Percentiles rank a stretch among this genome's conserved stretches.
Conservation (phyloP, 2,888 invertebrate species). For the Blomia tropicalis region DNA sequence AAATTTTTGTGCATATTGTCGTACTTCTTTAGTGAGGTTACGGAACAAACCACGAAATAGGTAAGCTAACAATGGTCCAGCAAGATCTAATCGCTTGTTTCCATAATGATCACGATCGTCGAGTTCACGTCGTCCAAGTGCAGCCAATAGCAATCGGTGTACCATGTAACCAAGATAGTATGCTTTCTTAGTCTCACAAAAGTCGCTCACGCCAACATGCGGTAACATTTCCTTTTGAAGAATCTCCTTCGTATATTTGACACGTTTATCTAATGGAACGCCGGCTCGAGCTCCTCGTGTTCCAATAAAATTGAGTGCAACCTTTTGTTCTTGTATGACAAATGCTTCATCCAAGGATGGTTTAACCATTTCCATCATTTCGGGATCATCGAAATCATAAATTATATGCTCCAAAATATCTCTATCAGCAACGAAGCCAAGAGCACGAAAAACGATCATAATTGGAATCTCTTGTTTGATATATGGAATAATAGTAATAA, state of each 20-base stretch:
- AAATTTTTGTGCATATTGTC: constrained; percentile 96
- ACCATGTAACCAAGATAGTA: constrained; percentile 84
- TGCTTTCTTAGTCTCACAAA: constrained; percentile 98
- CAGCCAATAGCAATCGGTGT: constrained; percentile 78
- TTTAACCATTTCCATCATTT: constrained; percentile 99
- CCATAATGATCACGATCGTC: constrained; percentile 99
- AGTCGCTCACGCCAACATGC: constrained; percentile 96
- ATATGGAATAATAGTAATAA: constrained; percentile 92
- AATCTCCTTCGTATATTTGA: constrained; percentile 98
- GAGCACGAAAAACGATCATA: constrained; percentile 97
- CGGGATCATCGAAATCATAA: constrained; percentile 98
- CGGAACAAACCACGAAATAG: constrained; percentile 90
- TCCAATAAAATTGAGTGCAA: constrained; percentile 95
- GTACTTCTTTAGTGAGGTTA: constrained; percentile 87
- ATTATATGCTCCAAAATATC: constrained; percentile 99
- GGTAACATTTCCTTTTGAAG: constrained; percentile 99
- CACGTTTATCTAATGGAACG: constrained; percentile 94
- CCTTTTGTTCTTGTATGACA: constrained; percentile 97
- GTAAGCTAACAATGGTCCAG: constrained; percentile 89
- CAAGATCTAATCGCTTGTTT: constrained; percentile 91
- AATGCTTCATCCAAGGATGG: constrained; percentile 98
- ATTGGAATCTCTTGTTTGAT: constrained; percentile 99
- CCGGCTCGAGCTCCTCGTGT: constrained; percentile 91
- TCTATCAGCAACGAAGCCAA: constrained; percentile 96
- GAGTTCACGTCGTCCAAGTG: constrained; percentile 82